phyloP scores from a whole-genome alignment of 2,888 invertebrate genomes.

The Hipparchia sbordonii region DNA sequence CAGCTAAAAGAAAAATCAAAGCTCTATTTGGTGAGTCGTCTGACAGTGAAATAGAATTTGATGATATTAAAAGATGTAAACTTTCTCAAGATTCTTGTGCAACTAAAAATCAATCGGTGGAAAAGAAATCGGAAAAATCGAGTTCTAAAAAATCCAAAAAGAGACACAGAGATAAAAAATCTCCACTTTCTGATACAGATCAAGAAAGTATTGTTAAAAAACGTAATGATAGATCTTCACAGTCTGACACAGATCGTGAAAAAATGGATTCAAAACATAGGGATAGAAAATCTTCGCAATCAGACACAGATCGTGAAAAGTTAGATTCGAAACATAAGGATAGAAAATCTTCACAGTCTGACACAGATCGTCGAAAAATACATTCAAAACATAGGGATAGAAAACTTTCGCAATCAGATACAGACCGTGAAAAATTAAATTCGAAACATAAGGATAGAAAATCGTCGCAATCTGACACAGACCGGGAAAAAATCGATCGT shows the following conservation, averaged over 20 bases:
- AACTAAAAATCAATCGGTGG: constrained; percentile 18
- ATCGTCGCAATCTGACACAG: not conserved
- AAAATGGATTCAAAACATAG: constrained; percentile 36
- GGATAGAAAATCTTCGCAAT: constrained; percentile 36
- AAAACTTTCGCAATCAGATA: not conserved
- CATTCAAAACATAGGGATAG: not conserved
- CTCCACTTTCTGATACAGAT: constrained; percentile 26
- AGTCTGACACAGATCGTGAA: constrained; percentile 28
- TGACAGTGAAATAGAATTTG: constrained; percentile 63
- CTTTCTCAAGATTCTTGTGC: constrained; percentile 41
- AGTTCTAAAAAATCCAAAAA: constrained; percentile 41
- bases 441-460: constrained; percentile 9
- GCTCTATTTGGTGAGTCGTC: constrained; percentile 80
- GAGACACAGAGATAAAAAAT: constrained; percentile 39
- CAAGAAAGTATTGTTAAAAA: constrained; percentile 19
- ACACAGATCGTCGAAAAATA: constrained; percentile 1
- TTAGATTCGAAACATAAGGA: constrained; percentile 22
- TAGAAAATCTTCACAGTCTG: constrained; percentile 11
- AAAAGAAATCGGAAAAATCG: constrained; percentile 41
- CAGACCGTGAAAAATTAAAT: not conserved
- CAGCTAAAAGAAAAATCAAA: constrained; percentile 72
- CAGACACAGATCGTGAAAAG: constrained; percentile 28
- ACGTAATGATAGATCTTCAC: constrained; percentile 41
- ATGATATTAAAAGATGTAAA: constrained; percentile 54
- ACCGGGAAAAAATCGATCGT: constrained; percentile 28